Evolutionary conservation across 2,888 invertebrate genomes (phyloP).

Genomic region (Gastrophysa polygoni): DNA sequence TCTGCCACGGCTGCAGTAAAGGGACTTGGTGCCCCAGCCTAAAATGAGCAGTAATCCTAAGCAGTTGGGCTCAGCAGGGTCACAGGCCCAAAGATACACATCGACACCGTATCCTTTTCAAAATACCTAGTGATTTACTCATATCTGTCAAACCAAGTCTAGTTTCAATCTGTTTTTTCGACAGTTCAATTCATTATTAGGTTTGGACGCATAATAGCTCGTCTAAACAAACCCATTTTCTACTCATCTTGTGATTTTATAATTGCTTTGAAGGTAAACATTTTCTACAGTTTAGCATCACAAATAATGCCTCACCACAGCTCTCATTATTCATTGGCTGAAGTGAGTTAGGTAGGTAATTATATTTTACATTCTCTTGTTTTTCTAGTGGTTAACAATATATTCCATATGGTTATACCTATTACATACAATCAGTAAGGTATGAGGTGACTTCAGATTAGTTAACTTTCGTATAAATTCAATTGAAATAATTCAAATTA

Average conservation of each 20-base stretch:
- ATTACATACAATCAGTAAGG: neutral
- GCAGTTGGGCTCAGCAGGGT: conserved; percentile 67
- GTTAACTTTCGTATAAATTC: no score
- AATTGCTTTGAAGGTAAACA: no score
- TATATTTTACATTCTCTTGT: conserved; percentile 52
- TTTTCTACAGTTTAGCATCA: conserved; percentile 37
- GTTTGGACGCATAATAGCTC: no score
- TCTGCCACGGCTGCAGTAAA: conserved; percentile 67
- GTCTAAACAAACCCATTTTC: no score
- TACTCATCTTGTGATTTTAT: no score
- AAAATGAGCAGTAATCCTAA: conserved; percentile 72
- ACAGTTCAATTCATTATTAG: neutral
- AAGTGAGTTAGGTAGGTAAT: conserved; percentile 23
- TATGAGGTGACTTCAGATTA: neutral
- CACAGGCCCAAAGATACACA: conserved; percentile 62
- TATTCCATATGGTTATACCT: conserved; percentile 52
- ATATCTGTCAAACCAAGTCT: conserved; percentile 52
- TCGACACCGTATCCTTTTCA: conserved; percentile 67
- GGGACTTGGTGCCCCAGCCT: conserved; percentile 66
- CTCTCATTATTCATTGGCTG: conserved; percentile 49
- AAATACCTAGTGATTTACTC: conserved; percentile 45
- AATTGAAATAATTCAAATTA: no score
- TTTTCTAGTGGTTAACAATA: conserved; percentile 42
- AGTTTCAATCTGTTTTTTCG: conserved; percentile 41
- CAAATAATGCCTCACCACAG: conserved; percentile 45